Base-by-base conservation (phyloP, 2,888 invertebrate species). In the Trichogramma evanescens region DNA sequence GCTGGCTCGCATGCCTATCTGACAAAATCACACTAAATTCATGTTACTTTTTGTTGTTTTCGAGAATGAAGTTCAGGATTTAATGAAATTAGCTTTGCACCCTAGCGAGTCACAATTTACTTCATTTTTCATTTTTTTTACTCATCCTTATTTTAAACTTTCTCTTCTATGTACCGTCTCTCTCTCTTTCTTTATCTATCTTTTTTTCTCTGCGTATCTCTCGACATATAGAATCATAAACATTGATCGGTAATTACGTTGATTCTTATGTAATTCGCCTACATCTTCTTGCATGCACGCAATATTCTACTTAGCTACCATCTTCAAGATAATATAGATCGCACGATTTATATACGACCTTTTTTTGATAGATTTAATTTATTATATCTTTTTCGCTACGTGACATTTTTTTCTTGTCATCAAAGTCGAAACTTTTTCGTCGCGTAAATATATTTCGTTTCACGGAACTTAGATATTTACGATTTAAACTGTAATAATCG, bases 1-100 rank as follows among this genome's bases (percentile, higher is more conserved):
- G 75, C 68, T 74, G 74, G 75, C 71, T 26, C 26, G 74, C 75
- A 76, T 76, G 74, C 69, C 75, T 72, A 74, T 70, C 75, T 75
- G 74, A 72, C 73, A 69, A 66, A 66, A 66, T n/a, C 48, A 50
- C 58, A 26, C 26, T 26, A 26, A 26, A 26, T 55, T 60, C 46
- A 51, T 43, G 13, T 54, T 46, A 43, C 7, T 55, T 53, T 63
- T 53, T 61, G 63, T 59, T 63, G 53, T 62, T 61, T 42, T 59
- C 26, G 45, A 9, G 56, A 41, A 13, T 26, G 62, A 61, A 58
- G 59, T 52, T 65, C 50, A 46, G 48, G 44, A 49, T n/a, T 63
- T 68, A 69, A 68, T 66, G 67, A 69, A 68, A 68, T 65, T 77
- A 76, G 75, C 66, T 26, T 69, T 77, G 77, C 77, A 77, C 76